Base-by-base conservation (phyloP, 2,797 vertebrate genomes). In the Neostethus bicornis region DNA sequence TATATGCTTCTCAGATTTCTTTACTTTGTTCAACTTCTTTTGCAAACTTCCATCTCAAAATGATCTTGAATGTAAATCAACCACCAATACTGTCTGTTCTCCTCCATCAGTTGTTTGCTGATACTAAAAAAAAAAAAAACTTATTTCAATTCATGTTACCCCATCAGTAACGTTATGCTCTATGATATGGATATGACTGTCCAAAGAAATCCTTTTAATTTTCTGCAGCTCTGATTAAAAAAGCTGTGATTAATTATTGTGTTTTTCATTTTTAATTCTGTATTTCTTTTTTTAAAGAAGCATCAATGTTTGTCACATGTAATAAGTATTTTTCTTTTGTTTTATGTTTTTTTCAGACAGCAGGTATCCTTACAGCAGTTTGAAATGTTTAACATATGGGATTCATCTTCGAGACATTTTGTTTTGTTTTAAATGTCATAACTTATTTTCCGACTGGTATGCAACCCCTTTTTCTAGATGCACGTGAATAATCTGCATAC, bases 401-500 rank as follows among this genome's bases (percentile, higher is more conserved):
- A 14, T 46, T 74, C 32, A 62, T 66, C 29, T 26, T 46, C 71
- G 55, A 47, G 64, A 68, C 23, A 58, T 56, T 69, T 60, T 70
- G 19, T 64, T 69, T 63, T 69, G 28, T 24, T 50, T 46, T 32
- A 51, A 39, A 56, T 43, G 24, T 47, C 19, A 11, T 48, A 46
- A 14, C 61, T 35, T 51, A 51, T 64, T 73, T 70, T n/a, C n/a
- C n/a, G 34, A 55, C 9, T 54, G 23, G 32, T 51, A 47, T 45
- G 50, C 58, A 42, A 47, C 50, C 35, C 44, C 1, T 5, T 37
- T 25, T 47, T 31, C 12, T 34, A n/a, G n/a, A n/a, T n/a, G n/a
- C n/a, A n/a, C n/a, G n/a, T n/a, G n/a, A n/a, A n/a, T n/a, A n/a
- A n/a, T n/a, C n/a, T n/a, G n/a, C n/a, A n/a, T n/a, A n/a, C n/a